Percentiles rank a stretch among this genome's conserved stretches.
Conservation (phyloP, 2,113 vertebrate species). For the Semnornis frantzii region DNA sequence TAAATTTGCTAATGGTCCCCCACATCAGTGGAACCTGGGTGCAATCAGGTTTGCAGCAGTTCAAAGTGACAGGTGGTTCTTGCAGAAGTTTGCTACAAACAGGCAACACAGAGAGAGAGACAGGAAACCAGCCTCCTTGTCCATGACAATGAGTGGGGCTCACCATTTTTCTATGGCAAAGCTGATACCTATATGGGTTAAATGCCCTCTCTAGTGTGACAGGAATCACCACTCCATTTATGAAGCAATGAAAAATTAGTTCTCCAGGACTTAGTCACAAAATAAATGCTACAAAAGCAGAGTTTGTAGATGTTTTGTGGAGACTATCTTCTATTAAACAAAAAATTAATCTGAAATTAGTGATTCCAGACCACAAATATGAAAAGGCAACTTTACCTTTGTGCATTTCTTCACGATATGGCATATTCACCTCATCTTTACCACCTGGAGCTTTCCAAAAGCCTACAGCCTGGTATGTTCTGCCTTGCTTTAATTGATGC, state of each 20-base stretch:
- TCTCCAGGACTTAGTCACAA: background rate
- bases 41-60: background rate
- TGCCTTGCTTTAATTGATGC: background rate
- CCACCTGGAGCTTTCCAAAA: background rate
- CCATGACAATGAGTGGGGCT: accelerated
- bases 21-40: background rate
- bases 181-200: background rate
- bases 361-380: background rate
- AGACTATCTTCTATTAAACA: background rate
- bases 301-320: background rate
- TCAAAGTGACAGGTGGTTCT: background rate
- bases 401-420: background rate
- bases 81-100: background rate
- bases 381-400: background rate
- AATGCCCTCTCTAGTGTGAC: background rate
- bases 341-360: background rate
- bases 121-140: background rate
- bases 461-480: background rate
- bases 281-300: background rate
- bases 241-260: background rate
- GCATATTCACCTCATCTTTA: background rate
- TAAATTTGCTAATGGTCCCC: background rate
- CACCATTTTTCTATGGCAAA: background rate
- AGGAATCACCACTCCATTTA: background rate
- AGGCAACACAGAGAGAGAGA: background rate